These are phyloP conservation scores for Cheiracanthium punctorium DNA, from an alignment of 2,888 invertebrate species.

Conservation along the genomic window DNA sequence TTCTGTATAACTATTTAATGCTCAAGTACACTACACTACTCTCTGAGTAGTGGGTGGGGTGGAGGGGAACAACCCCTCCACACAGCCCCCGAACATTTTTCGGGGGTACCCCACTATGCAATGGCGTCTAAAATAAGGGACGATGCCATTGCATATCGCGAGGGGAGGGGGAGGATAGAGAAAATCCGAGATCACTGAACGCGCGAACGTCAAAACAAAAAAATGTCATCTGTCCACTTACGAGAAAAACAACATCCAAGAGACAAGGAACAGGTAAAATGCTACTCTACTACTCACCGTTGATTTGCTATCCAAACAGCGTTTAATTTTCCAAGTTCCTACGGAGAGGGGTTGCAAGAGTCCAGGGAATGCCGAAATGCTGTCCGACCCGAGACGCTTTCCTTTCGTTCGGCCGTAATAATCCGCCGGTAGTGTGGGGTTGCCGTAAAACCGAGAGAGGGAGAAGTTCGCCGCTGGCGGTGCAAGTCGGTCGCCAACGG, in stretches of 20 bases:
- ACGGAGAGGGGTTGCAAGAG: neutral
- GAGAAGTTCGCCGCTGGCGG: neutral
- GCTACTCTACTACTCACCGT: neutral
- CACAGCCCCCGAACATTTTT: neutral
- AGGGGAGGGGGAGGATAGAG: neutral
- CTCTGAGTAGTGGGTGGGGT: no score
- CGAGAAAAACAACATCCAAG: neutral
- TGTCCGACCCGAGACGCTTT: conserved; percentile 7
- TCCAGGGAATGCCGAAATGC: neutral
- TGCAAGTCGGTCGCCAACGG: neutral
- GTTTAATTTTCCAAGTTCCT: neutral
- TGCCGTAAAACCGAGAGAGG: neutral
- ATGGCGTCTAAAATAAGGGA: conserved; percentile 1
- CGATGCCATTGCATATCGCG: neutral
- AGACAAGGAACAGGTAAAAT: neutral
- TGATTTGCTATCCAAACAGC: neutral
- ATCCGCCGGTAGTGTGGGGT: neutral
- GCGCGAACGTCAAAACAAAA: neutral
- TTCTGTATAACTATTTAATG: no score
- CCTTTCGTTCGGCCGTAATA: neutral
- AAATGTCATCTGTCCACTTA: neutral
- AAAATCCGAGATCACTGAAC: neutral
- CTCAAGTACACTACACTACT: no score
- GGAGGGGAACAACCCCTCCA: neutral
- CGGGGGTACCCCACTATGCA: neutral